Evolutionary conservation across 2,113 vertebrate species (phyloP).

Genomic region (Cynopterus brachyotis): DNA sequence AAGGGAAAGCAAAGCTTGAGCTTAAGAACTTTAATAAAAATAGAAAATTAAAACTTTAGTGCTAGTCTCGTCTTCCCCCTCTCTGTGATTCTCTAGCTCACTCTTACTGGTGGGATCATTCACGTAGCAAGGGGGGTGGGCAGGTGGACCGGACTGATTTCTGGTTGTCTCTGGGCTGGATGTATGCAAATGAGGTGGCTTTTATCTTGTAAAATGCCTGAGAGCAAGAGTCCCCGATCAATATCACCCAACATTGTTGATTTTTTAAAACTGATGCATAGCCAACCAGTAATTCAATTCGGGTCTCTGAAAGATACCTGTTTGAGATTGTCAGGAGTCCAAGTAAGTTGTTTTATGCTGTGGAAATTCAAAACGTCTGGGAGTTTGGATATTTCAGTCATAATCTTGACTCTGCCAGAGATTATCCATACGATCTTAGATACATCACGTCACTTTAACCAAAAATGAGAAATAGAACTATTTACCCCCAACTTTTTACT

Average conservation of each 20-base stretch:
- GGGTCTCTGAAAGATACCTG: background rate
- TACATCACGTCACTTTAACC: background rate
- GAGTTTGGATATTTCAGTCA: background rate
- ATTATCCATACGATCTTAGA: background rate
- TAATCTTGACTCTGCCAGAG: background rate
- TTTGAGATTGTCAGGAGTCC: background rate
- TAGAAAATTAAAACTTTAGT: background rate
- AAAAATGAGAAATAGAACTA: background rate
- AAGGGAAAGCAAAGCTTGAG: background rate
- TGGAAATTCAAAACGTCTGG: background rate
- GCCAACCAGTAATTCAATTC: background rate
- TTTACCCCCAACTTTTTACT: background rate
- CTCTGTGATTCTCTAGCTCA: background rate
- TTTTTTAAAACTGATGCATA: background rate
- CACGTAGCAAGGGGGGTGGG: background rate
- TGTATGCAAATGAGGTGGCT: background rate
- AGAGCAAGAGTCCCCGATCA: constrained; percentile 7
- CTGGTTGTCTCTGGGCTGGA: background rate
- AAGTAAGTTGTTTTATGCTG: background rate
- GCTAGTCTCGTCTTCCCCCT: background rate
- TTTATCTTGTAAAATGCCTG: constrained; percentile 19
- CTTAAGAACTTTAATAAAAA: constrained; percentile 21
- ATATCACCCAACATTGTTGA: background rate
- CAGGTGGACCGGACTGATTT: background rate
- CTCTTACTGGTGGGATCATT: background rate